Base-by-base conservation (phyloP, 2,888 invertebrate genomes). In the Amphipoea lucens region DNA sequence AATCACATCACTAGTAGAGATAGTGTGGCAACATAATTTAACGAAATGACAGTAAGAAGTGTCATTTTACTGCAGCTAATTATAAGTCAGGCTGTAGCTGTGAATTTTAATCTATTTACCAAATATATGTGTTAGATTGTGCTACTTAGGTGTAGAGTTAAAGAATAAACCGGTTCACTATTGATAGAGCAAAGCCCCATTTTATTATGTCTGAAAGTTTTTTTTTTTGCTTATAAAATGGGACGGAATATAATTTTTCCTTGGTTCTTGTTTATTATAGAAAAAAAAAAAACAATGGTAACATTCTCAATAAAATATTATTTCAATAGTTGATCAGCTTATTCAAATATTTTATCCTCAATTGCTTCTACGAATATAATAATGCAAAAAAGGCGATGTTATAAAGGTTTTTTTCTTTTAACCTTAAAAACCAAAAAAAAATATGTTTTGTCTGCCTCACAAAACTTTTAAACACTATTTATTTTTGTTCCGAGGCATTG, bases 111-210 rank as follows among this genome's bases (percentile, higher is more conserved):
- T 78, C 76, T 76, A 75, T 79, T 86, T 89, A 89, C 88, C 89
- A 89, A 89, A 89, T 85, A 88, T 89, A 76, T 83, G 77, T 84
- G 82, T 86, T 86, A 85, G 85, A 76, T 77, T 86, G 84, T 83
- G 77, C 87, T 83, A 82, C 75, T 81, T 89, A 86, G 80, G 57
- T 65, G 72, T 86, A 88, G 83, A 69, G 69, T 72, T 85, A 45
- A 78, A 77, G 69, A 86, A 84, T 84, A 84, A 85, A 74, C 63
- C 70, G 74, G 63, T 82, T 79, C 63, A 83, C 80, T 85, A 78
- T 81, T 85, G 63, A 77, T 73, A 78, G 65, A 74, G 57, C 68
- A 65, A 67, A 57, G 48, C 12, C 57, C 42, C 68, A 23, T 48
- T 29, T 75, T 54, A 40, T 1, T 54, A 76, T 78, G 17, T 66